These are phyloP conservation scores for Myiozetetes cayanensis DNA, from an alignment of 2,113 vertebrate species.

Conservation along the genomic window DNA sequence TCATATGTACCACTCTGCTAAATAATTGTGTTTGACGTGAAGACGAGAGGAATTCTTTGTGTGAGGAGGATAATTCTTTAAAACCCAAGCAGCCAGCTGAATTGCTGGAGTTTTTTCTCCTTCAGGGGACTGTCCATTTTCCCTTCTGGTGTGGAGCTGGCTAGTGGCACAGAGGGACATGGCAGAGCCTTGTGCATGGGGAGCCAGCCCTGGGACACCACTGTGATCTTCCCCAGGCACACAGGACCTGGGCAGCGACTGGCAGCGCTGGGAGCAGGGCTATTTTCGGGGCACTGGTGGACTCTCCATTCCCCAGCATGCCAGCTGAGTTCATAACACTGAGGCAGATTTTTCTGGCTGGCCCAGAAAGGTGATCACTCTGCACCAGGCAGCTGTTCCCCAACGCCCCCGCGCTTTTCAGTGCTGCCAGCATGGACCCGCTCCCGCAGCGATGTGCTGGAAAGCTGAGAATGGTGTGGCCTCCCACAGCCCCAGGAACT, in stretches of 20 bases:
- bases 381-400: neutral
- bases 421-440: fast-evolving
- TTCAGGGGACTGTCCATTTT: neutral
- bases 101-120: neutral
- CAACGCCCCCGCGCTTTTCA: fast-evolving
- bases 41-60: neutral
- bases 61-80: neutral
- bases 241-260: fast-evolving
- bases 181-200: neutral
- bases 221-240: neutral
- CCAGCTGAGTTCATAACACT: neutral
- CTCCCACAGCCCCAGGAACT: neutral
- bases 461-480: neutral
- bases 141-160: fast-evolving
- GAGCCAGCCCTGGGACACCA: neutral
- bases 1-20: neutral
- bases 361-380: neutral
- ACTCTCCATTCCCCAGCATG: neutral
- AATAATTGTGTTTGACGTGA: neutral
- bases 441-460: neutral
- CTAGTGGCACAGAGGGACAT: fast-evolving
- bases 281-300: neutral
- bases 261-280: neutral
- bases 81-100: neutral
- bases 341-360: neutral